Evolutionary conservation across 2,888 invertebrate genomes (phyloP).

Genomic region (Podabrus alpinus): DNA sequence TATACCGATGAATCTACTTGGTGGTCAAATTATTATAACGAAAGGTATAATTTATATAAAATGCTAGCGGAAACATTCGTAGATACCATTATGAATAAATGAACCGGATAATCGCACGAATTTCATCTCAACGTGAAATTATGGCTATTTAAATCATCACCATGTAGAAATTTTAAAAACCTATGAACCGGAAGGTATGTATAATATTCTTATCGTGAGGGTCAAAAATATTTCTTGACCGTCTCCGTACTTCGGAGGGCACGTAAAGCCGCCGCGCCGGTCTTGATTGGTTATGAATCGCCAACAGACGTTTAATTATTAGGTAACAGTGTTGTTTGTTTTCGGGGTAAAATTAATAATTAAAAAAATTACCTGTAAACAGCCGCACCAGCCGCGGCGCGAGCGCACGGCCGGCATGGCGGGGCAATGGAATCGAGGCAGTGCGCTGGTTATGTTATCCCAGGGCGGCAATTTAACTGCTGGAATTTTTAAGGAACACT

Average conservation of each 20-base stretch:
- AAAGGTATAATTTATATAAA: conserved; percentile 12
- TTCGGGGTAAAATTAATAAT: not conserved
- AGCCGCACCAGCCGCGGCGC: conserved; percentile 76
- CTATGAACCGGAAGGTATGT: not conserved
- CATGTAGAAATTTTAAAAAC: not conserved
- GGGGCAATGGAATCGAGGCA: conserved; percentile 65
- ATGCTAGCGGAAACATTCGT: not conserved
- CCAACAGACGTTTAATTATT: not conserved
- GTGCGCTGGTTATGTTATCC: conserved; percentile 66
- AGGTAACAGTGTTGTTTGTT: not conserved
- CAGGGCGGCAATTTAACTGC: conserved; percentile 62
- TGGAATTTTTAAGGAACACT: conserved; percentile 62
- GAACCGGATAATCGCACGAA: conserved; percentile 12
- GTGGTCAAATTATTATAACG: conserved; percentile 8
- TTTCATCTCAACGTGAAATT: not conserved
- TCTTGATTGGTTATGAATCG: not conserved
- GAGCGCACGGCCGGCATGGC: conserved; percentile 76
- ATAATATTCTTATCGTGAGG: too few species aligned
- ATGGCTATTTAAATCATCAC: not conserved
- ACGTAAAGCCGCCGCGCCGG: too few species aligned
- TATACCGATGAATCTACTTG: not conserved
- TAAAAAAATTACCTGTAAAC: conserved; percentile 70
- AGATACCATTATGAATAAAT: conserved; percentile 11
- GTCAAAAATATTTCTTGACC: too few species aligned
- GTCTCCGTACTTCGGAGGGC: too few species aligned